Percentiles rank a stretch among this genome's conserved stretches.
phyloP scores from a whole-genome alignment of 2,888 invertebrate species.

The Spodoptera littoralis region DNA sequence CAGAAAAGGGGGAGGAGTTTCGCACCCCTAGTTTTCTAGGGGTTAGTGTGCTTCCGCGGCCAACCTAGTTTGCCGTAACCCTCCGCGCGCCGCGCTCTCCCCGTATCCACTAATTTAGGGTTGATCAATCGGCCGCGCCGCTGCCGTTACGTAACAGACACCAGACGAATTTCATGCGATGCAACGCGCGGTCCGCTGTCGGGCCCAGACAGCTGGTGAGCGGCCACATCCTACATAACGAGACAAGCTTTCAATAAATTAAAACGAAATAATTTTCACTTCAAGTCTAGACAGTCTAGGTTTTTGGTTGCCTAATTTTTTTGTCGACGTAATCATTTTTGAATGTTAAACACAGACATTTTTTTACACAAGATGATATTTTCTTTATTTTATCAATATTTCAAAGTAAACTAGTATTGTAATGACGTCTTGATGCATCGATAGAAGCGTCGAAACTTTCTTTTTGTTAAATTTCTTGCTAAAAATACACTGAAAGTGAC shows the following conservation, averaged over 20 bases:
- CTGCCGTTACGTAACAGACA: slow-evolving; percentile 79
- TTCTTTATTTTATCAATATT: too few species aligned
- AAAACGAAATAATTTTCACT: slow-evolving; percentile 15
- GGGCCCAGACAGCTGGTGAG: slow-evolving; percentile 21
- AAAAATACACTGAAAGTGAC: neutral
- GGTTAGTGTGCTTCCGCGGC: slow-evolving; percentile 89
- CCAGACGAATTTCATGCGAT: slow-evolving; percentile 68
- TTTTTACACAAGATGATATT: too few species aligned
- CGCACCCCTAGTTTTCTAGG: slow-evolving; percentile 89
- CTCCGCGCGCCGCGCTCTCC: slow-evolving; percentile 77
- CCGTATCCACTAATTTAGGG: slow-evolving; percentile 86
- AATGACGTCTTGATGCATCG: too few species aligned
- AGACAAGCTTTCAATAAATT: slow-evolving; percentile 20
- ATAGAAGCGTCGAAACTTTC: slow-evolving; percentile 8
- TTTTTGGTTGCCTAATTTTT: neutral
- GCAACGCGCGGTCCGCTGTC: slow-evolving; percentile 38
- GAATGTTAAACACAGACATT: neutral
- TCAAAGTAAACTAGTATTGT: too few species aligned
- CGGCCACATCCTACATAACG: slow-evolving; percentile 17
- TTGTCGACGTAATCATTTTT: neutral
- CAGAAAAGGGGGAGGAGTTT: slow-evolving; percentile 89
- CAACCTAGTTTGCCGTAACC: slow-evolving; percentile 87
- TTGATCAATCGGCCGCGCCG: slow-evolving; percentile 85
- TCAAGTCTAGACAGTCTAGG: slow-evolving; percentile 1
- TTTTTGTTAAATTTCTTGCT: slow-evolving; percentile 6